phyloP scores from a whole-genome alignment of 1,140 invertebrate genomes.

The Parapsyche elsis region DNA sequence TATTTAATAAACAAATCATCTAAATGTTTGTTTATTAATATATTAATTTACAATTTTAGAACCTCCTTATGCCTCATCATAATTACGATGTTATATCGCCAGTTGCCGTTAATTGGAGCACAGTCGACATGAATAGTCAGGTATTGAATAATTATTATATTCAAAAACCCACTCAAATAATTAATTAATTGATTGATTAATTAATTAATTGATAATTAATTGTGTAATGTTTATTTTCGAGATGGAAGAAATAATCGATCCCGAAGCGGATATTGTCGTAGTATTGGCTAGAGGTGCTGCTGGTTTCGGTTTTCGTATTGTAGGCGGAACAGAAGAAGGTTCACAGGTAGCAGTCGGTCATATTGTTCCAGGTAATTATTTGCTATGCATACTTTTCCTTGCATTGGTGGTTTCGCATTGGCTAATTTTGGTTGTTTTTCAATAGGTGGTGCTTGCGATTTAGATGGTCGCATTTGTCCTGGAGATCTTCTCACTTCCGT shows the following conservation, averaged over 20 bases:
- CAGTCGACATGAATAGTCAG: constrained; percentile 48
- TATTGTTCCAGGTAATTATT: constrained; percentile 84
- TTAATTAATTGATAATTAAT: too few relatives aligned
- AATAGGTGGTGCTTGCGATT: constrained; percentile 83
- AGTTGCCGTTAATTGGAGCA: constrained; percentile 47
- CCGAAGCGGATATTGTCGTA: constrained; percentile 63
- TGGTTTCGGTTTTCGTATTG: constrained; percentile 93
- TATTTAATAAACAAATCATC: not conserved
- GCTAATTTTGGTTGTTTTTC: constrained; percentile 1
- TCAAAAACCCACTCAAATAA: not conserved
- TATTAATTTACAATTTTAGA: constrained; percentile 29
- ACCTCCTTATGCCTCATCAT: constrained; percentile 47
- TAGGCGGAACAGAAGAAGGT: constrained; percentile 98
- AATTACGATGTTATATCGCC: constrained; percentile 53
- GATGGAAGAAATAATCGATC: constrained; percentile 58
- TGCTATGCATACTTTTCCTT: not conserved
- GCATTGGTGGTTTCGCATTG: not conserved
- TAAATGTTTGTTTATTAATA: not conserved
- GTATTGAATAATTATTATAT: constrained; percentile 28
- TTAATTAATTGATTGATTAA: too few relatives aligned
- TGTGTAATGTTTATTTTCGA: constrained; percentile 21
- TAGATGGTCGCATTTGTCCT: constrained; percentile 85
- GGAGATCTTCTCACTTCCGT: constrained; percentile 93
- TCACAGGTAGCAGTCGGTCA: constrained; percentile 96
- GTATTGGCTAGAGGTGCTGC: constrained; percentile 61